Evolutionary conservation across 2,113 vertebrate genomes (phyloP).

Genomic region (Mellivora capensis): DNA sequence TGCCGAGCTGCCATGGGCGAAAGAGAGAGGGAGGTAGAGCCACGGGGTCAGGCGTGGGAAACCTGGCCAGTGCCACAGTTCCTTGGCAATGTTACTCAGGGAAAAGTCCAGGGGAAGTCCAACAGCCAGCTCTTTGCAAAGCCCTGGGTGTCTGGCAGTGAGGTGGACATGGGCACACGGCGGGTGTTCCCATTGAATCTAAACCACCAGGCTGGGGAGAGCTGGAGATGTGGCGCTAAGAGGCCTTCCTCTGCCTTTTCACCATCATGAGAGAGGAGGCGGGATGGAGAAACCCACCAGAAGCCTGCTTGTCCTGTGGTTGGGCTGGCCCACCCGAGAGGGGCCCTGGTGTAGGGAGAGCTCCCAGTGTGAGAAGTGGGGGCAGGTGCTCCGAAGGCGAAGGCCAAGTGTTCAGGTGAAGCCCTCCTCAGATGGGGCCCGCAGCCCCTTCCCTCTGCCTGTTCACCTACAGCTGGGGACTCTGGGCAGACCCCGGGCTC

Average conservation of each 20-base stretch:
- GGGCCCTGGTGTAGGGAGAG: too few relatives aligned
- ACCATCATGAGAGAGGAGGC: background rate
- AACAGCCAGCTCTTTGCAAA: background rate
- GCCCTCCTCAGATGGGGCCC: background rate
- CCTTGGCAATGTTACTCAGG: background rate
- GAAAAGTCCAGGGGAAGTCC: background rate
- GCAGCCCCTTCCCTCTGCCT: background rate
- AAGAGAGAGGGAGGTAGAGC: background rate
- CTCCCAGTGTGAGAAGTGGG: too few relatives aligned
- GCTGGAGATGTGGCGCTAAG: background rate
- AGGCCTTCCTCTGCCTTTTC: background rate
- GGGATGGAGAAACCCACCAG: background rate
- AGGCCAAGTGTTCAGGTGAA: background rate
- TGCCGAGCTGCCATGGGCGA: background rate
- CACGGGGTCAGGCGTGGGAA: background rate
- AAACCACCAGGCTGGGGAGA: background rate
- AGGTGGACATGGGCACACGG: accelerated
- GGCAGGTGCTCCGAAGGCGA: too few relatives aligned
- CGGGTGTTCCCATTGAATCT: background rate
- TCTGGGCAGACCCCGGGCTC: background rate
- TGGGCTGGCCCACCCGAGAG: too few relatives aligned
- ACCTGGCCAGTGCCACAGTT: background rate
- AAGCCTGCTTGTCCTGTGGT: too few relatives aligned
- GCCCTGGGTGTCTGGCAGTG: background rate
- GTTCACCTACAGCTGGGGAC: background rate